Base-by-base conservation (phyloP, 2,113 vertebrate genomes). In the Acanthochromis polyacanthus region DNA sequence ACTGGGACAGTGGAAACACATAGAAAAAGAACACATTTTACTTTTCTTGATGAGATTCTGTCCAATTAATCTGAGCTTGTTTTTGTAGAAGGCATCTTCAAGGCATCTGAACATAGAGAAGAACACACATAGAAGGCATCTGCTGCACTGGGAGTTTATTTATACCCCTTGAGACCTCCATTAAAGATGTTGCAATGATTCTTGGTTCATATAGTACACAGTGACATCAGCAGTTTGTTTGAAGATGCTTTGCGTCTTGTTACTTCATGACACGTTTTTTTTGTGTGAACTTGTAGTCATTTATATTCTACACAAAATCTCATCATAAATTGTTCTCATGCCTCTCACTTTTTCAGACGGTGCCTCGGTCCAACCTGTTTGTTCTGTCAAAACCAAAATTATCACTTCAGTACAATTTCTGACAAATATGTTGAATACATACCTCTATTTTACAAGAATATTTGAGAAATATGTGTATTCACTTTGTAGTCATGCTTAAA, bases 1-100 rank as follows among this genome's bases (percentile, higher is more conserved):
- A 30, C 15, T 45, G 71, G 70, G 40, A 64, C 66, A 10, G 20
- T 82, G 17, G 66, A 84, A 72, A 85, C 59, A 59, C 82, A 89
- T 82, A n/a, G n/a, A n/a, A n/a, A n/a, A n/a, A n/a, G n/a, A n/a
- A n/a, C n/a, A n/a, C n/a, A n/a, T 90, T 96, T 96, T 97, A 89
- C 97, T 99, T 92, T 99, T 99, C 95, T 99, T 99, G 89, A 97
- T 95, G 0, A 99, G 93, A 56, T 94, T 97, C 76, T 96, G 96
- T 88, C 97, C 98, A 16, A 99, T 99, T 75, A 99, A 94, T 83
- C 97, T 91, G 85, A 99, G 96, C 68, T 96, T 96, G 90, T 93
- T 95, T 81, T 91, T 91, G 88, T 99, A 99, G 95, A 99, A 98
- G 12, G 96, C 96, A 81, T 99, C 98, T 90, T 99, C 98, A 78